phyloP scores from a whole-genome alignment of 1,140 invertebrate species.

The Euura saliciscinereae region DNA sequence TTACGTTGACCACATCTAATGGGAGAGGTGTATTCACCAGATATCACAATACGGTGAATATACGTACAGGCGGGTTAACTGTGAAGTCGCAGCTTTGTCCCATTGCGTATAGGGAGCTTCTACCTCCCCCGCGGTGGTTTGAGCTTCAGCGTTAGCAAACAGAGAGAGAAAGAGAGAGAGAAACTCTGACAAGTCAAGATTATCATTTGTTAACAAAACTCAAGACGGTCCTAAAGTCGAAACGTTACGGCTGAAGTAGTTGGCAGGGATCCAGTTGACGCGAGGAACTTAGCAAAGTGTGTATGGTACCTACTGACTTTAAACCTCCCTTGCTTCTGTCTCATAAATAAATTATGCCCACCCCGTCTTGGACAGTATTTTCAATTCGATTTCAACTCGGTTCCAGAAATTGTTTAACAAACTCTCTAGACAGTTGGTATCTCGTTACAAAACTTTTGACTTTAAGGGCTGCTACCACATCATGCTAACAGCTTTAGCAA shows the following conservation, averaged over 20 bases:
- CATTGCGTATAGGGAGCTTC: too few species aligned
- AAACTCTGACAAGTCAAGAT: not conserved
- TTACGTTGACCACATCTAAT: not conserved
- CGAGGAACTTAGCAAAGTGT: not conserved
- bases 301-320: too few species aligned
- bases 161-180: not conserved
- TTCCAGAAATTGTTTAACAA: too few species aligned
- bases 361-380: not conserved
- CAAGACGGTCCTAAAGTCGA: not conserved
- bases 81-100: too few species aligned
- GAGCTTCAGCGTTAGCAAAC: not conserved
- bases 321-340: not conserved
- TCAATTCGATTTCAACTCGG: not conserved
- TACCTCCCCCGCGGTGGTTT: not conserved
- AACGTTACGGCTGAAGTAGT: not conserved
- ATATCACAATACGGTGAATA: not conserved
- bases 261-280: not conserved
- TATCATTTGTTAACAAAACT: constrained; percentile 5
- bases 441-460: too few species aligned
- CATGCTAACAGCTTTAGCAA: too few species aligned
- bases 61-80: too few species aligned
- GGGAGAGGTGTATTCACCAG: not conserved
- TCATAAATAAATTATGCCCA: not conserved
- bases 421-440: too few species aligned
- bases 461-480: too few species aligned